Evolutionary conservation across 2,797 vertebrate species (phyloP).

Genomic region (Thaleichthys pacificus): DNA sequence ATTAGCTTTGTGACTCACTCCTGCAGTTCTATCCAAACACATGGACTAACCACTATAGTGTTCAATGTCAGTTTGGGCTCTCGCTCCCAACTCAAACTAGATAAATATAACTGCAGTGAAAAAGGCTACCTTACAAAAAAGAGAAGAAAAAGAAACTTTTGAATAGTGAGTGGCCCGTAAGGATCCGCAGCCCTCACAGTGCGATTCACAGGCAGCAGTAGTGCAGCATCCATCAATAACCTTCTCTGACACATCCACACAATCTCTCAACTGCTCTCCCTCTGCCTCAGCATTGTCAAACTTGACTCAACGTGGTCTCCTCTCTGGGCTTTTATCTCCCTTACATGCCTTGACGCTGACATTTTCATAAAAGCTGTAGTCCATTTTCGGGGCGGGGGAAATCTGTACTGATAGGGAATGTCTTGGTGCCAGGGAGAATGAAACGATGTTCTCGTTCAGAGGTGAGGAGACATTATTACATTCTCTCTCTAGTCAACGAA

Average conservation of each 20-base stretch:
- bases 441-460: slow-evolving; percentile 33
- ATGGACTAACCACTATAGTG: neutral
- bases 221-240: slow-evolving; percentile 49
- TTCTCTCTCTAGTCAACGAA: neutral
- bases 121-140: neutral
- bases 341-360: slow-evolving; percentile 60
- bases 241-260: slow-evolving; percentile 43
- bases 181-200: slow-evolving; percentile 9
- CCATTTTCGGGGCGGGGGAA: slow-evolving; percentile 57
- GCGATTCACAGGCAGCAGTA: slow-evolving; percentile 18
- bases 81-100: slow-evolving; percentile 15
- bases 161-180: neutral
- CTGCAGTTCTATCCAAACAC: neutral
- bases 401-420: slow-evolving; percentile 57
- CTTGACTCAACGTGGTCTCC: slow-evolving; percentile 38
- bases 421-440: slow-evolving; percentile 43
- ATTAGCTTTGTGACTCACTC: neutral
- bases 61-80: neutral
- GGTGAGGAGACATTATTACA: slow-evolving; percentile 23
- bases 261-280: neutral
- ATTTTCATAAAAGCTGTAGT: slow-evolving; percentile 68
- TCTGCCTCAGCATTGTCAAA: slow-evolving; percentile 40
- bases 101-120: slow-evolving; percentile 14
- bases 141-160: slow-evolving; percentile 14
- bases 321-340: slow-evolving; percentile 63